Evolutionary conservation across 23 tunicate species (phyloP).

Genomic region (Trididemnum nubilum): DNA sequence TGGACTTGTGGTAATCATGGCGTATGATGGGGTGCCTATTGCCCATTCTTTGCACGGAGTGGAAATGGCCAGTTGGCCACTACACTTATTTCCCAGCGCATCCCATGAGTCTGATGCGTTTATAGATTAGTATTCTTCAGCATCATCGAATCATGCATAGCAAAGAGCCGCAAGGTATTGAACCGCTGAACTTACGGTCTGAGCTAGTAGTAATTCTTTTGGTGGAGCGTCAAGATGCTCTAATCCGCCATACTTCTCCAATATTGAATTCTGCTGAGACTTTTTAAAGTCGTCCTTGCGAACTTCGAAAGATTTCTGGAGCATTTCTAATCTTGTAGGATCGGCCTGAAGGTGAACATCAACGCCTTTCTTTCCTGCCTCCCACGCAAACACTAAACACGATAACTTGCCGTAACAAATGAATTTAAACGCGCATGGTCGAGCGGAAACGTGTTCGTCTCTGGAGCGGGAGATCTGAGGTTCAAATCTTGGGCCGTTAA

Average conservation of each 20-base stretch:
- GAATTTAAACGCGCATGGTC: neutral
- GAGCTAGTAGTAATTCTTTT: constrained; percentile 94
- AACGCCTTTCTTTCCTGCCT: constrained; percentile 87
- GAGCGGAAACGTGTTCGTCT: no score
- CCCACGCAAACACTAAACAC: constrained; percentile 87
- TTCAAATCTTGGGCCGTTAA: neutral
- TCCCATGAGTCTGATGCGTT: no score
- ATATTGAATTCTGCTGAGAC: constrained; percentile 55
- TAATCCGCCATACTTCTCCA: constrained; percentile 91
- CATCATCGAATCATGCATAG: no score
- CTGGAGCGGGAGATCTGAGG: neutral
- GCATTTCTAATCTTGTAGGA: constrained; percentile 83
- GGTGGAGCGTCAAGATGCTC: constrained; percentile 97
- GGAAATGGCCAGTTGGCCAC: no score
- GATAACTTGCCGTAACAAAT: neutral
- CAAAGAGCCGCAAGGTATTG: neutral
- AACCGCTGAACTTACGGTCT: constrained; percentile 62
- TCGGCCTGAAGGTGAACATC: constrained; percentile 97
- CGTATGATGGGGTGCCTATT: no score
- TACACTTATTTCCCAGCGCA: no score
- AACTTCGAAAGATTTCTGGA: constrained; percentile 70
- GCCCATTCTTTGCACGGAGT: no score
- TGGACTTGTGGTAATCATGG: no score
- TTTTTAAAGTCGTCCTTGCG: constrained; percentile 73
- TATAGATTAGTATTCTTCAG: no score